phyloP scores from a whole-genome alignment of 2,888 invertebrate genomes.

The Barypeithes pellucidus region DNA sequence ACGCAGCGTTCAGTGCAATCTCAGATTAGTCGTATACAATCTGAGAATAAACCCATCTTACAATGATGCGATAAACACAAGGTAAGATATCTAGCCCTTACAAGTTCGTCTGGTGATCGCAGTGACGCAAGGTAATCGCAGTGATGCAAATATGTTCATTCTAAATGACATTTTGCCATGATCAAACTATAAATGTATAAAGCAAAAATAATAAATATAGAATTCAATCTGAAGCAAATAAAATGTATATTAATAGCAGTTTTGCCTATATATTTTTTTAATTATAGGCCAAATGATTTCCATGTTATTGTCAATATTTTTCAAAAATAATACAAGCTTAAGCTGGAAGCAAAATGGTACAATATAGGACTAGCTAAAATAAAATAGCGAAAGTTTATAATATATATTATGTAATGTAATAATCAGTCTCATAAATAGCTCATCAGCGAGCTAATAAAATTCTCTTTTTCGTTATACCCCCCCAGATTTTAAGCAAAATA shows the following conservation, averaged over 20 bases:
- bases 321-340: constrained; percentile 17
- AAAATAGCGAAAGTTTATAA: constrained; percentile 30
- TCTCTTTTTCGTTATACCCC: neutral
- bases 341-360: constrained; percentile 38
- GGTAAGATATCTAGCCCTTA: too few species aligned
- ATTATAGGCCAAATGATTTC: constrained; percentile 30
- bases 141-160: too few species aligned
- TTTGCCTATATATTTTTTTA: neutral
- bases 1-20: too few species aligned
- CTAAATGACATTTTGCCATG: too few species aligned
- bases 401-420: constrained; percentile 25
- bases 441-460: constrained; percentile 18
- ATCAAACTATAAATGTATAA: neutral
- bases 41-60: too few species aligned
- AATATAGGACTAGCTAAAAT: constrained; percentile 37
- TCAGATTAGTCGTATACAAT: too few species aligned
- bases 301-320: constrained; percentile 36
- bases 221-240: constrained; percentile 5
- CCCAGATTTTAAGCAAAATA: constrained; percentile 8
- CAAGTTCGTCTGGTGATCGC: too few species aligned
- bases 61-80: too few species aligned
- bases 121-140: too few species aligned
- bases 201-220: neutral
- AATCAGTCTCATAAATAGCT: constrained; percentile 42
- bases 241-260: constrained; percentile 14